Base-by-base conservation (phyloP, 2,113 vertebrate genomes). In the Silurus asotus region DNA sequence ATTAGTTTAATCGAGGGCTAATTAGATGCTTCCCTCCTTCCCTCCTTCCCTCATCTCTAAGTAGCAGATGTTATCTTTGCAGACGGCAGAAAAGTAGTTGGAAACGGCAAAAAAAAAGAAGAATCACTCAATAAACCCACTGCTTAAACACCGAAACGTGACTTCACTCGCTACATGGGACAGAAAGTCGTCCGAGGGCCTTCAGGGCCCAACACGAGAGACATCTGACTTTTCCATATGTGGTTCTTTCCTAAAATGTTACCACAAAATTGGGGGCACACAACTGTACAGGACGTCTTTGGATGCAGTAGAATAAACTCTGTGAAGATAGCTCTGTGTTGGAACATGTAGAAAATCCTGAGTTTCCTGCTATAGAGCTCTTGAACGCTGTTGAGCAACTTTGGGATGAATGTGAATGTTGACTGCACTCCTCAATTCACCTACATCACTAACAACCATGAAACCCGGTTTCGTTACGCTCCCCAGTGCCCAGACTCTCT, bases 1-100 rank as follows among this genome's bases (percentile, higher is more conserved):
- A 94, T 94, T 94, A 92, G 79, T 92, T 91, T 92, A 87, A 94
- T 94, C 94, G 89, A 89, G 88, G 91, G 87, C 90, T 93, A 94
- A 92, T 94, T 95, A 93, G 87, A 85, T 87, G 81, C 88, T 90
- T 85, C 91, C 89, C 93, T 90, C 93, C 88, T 90, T 85, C 91
- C 89, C 93, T 90, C 93, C 90, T 64, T 64, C 81, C 90, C 88
- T 76, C 90, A 87, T 91, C 79, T 87, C 80, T 69, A 37, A 83
- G 49, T n/a, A 49, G 70, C 86, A 87, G 86, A 87, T 87, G 77
- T 81, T 84, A 86, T 89, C 86, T 87, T 65, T 77, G 28, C 90
- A 89, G 92, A 89, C 92, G 89, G 88, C 88, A 58, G 88, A 81
- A 87, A 85, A 85, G 77, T 84, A 88, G 51, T 86, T 70, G 81